Conservation (phyloP, 2,797 vertebrate species). For the Pogoniulus pusillus region DNA sequence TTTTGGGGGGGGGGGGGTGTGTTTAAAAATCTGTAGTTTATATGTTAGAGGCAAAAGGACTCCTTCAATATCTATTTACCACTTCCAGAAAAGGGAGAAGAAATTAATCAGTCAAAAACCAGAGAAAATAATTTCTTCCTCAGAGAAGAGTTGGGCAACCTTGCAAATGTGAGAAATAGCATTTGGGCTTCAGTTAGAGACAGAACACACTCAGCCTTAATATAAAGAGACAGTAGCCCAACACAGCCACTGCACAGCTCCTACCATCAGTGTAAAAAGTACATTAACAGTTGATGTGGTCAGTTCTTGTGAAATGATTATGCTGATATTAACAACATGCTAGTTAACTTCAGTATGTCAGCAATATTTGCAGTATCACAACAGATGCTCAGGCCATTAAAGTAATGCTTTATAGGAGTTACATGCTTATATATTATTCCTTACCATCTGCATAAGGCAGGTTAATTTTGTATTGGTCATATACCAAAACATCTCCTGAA, state of each 20-base stretch:
- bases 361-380: background rate
- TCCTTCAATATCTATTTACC: background rate
- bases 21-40: background rate
- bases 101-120: background rate
- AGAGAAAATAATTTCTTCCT: background rate
- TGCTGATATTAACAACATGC: background rate
- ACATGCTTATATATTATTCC: background rate
- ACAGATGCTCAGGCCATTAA: background rate
- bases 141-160: background rate
- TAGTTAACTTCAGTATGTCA: background rate
- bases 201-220: background rate
- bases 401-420: background rate
- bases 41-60: background rate
- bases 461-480: constrained; percentile 92
- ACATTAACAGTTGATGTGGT: background rate
- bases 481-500: constrained; percentile 89
- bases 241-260: background rate
- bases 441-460: constrained; percentile 93
- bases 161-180: background rate
- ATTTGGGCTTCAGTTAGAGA: background rate
- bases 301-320: background rate
- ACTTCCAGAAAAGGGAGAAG: background rate
- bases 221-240: background rate
- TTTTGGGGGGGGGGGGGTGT: too few species aligned
- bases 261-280: background rate